A percentile compares a stretch with the other conserved stretches of the same genome.
Evolutionary conservation across 2,888 invertebrate genomes (phyloP).

Genomic region (Platycheirus albimanus): DNA sequence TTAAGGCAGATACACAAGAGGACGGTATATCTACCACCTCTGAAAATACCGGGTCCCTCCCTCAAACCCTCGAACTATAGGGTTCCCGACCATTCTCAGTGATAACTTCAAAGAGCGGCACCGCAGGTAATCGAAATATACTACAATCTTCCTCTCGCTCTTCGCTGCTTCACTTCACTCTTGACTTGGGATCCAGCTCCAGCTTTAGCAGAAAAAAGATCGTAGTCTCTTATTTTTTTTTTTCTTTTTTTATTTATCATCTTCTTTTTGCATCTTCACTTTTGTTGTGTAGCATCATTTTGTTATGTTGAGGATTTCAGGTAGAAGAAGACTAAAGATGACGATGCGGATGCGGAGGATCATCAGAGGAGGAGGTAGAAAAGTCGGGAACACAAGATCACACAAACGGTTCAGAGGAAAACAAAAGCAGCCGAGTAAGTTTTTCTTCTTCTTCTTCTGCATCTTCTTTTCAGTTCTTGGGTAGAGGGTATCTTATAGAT

Average conservation of each 20-base stretch:
- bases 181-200: constrained; percentile 36
- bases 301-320: constrained; percentile 37
- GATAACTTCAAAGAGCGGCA: constrained; percentile 73
- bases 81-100: constrained; percentile 51
- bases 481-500: not conserved
- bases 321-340: constrained; percentile 17
- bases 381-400: constrained; percentile 35
- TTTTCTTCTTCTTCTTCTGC: constrained; percentile 50
- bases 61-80: constrained; percentile 55
- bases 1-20: constrained; percentile 37
- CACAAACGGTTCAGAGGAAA: constrained; percentile 44
- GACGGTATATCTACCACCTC: constrained; percentile 31
- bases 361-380: constrained; percentile 32
- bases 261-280: constrained; percentile 64
- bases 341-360: too few species aligned
- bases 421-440: constrained; percentile 70
- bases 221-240: constrained; percentile 36
- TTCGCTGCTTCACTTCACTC: constrained; percentile 41
- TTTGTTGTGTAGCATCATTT: constrained; percentile 49
- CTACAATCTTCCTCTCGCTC: constrained; percentile 43
- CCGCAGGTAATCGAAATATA: constrained; percentile 73
- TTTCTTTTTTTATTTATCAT: constrained; percentile 16
- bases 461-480: constrained; percentile 10
- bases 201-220: constrained; percentile 14
- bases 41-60: constrained; percentile 42